A percentile compares a stretch with the other conserved stretches of the same genome.
Evolutionary conservation across 2,888 invertebrate genomes (phyloP).

Genomic region (Hybos culiciformis): DNA sequence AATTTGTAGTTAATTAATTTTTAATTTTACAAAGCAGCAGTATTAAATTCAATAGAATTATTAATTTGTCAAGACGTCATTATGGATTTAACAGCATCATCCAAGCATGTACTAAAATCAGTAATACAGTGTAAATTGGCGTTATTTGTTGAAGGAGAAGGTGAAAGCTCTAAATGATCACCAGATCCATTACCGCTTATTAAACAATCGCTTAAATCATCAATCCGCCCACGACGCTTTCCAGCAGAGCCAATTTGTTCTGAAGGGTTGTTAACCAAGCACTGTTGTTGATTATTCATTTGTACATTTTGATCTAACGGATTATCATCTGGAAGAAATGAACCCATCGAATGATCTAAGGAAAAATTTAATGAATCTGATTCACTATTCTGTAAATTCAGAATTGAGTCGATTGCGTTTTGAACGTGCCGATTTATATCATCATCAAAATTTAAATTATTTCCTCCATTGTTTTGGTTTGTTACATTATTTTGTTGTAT

Average conservation of each 20-base stretch:
- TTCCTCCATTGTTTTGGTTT: constrained; percentile 17
- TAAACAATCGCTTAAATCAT: constrained; percentile 32
- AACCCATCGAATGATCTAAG: constrained; percentile 30
- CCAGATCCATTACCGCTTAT: constrained; percentile 25
- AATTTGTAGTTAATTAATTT: too few species aligned
- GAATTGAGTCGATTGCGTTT: constrained; percentile 65
- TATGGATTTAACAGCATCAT: constrained; percentile 42
- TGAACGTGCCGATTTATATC: constrained; percentile 65
- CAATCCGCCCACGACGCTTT: constrained; percentile 22
- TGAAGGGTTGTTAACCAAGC: constrained; percentile 21
- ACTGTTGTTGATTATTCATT: constrained; percentile 9
- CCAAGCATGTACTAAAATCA: constrained; percentile 33
- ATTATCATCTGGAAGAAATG: constrained; percentile 32
- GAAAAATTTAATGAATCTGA: constrained; percentile 35
- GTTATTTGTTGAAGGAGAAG: constrained; percentile 20
- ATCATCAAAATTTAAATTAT: constrained; percentile 41
- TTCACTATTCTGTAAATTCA: constrained; percentile 48
- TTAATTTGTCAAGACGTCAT: constrained; percentile 38
- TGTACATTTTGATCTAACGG: constrained; percentile 21
- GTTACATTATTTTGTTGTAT: constrained; percentile 12
- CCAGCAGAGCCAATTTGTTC: not conserved
- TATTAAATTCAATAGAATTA: constrained; percentile 6
- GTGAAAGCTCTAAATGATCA: constrained; percentile 21
- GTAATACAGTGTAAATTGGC: constrained; percentile 28
- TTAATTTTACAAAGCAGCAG: not conserved